Base-by-base conservation (phyloP, 2,888 invertebrate genomes). In the Mesochorus sp. region DNA sequence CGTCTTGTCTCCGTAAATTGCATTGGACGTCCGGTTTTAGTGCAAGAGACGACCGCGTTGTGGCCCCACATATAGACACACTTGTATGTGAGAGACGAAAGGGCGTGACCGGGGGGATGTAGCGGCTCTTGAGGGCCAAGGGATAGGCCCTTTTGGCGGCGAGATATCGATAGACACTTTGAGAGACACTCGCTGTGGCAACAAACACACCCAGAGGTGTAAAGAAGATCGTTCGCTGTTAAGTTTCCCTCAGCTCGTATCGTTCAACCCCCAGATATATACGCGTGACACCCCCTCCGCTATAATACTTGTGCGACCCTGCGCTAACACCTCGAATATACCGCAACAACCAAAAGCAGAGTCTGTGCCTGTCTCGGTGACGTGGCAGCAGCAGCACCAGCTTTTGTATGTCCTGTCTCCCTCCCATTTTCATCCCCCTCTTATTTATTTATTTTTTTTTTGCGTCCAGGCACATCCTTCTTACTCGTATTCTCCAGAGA, bases 1-100 rank as follows among this genome's bases (percentile, higher is more conserved):
- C 70, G 75, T 64, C 80, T 72, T 70, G 80, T 80, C 80, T 79
- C 71, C 79, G 74, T 71, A 79, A 79, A 76, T 81, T 78, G 79
- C 80, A 75, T 78, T 62, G 79, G 77, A 73, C 73, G 59, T 64
- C 68, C 76, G 42, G 70, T 76, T 76, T 76, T 76, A 76, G 70
- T 71, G 64, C 59, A 64, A 49, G 71, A 47, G 64, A 71, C 62
- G 70, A 71, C 64, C 76, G 19, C 70, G 57, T n/a, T 19, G 70
- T 59, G 70, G 70, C 59, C 71, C n/a, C n/a, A n/a, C n/a, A n/a
- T 66, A 51, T 66, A 70, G 37, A 14, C 12, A 37, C 28, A 24
- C 21, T 19, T 10, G 39, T 59, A 59, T 37, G 14, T n/a, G n/a
- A n/a, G 10, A 34, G n/a, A 39, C 39, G 14, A n/a, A 39, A 39